Base-by-base conservation (phyloP, 2,113 vertebrate species). In the Pomatostomus ruficeps region DNA sequence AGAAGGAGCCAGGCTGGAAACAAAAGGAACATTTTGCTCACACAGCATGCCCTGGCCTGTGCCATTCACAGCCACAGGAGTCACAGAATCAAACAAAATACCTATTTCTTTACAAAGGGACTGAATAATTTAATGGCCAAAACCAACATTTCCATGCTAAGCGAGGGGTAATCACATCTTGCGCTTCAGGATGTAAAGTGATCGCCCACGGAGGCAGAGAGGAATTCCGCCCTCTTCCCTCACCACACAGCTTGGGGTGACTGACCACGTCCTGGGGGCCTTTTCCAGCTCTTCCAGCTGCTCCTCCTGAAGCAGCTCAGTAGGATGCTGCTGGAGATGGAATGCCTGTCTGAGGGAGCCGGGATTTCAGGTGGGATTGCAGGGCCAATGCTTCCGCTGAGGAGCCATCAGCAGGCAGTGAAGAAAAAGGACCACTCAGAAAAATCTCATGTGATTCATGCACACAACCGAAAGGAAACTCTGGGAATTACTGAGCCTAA, bases 11-110 rank as follows among this genome's bases (percentile, higher is more conserved):
- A 8, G 2, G 57, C 29, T 91, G 71, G 24, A 40, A 94, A 96
- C 91, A 94, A 93, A 95, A 96, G 87, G 74, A 88, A 61, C 94
- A 93, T 93, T 96, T 70, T 96, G 80, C 81, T 93, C 89, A 82
- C 89, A 70, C 95, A 91, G 95, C 87, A 93, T 79, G 77, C 45
- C 63, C 59, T 35, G 63, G 77, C 66, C 71, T 59, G 51, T 94
- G 74, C 81, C 59, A 75, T 28, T 91, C 74, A 51, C 16, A 95
- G 91, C 94, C 75, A 89, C 91, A 58, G 93, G 89, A 96, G 46
- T 79, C 87, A 76, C 22, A 31, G 74, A 94, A 82, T 70, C 91
- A 83, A 82, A 88, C 85, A 74, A 66, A 93, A 87, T 68, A 54
- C 46, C 54, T 55, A 15, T 6, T 52, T 89, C 78, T 93, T 89